Conservation (phyloP, 2,797 vertebrate species). For the Menidia menidia region DNA sequence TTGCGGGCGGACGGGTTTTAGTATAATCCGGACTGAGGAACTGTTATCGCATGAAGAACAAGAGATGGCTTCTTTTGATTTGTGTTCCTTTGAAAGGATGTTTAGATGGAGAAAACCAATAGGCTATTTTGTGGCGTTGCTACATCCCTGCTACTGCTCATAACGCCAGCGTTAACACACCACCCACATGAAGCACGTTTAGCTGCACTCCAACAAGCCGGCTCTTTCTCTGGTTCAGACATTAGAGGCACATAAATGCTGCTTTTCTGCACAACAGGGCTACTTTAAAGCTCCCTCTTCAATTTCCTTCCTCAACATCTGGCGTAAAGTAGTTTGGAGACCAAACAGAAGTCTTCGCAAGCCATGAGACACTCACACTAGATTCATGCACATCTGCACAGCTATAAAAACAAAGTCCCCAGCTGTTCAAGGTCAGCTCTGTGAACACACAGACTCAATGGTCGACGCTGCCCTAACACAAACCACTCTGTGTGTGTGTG, state of each 20-base stretch:
- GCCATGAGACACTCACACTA: conserved; percentile 20
- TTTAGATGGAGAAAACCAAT: not conserved
- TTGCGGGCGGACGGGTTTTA: conserved; percentile 19
- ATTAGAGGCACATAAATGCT: conserved; percentile 33
- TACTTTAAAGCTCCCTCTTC: conserved; percentile 48
- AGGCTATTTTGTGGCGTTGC: conserved; percentile 12
- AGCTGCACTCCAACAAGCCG: conserved; percentile 43
- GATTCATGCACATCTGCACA: conserved; percentile 28
- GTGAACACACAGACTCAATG: conserved; percentile 61
- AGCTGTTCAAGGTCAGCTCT: conserved; percentile 69
- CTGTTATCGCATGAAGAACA: conserved; percentile 14
- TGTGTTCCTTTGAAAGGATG: not conserved
- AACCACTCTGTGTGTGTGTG: conserved; percentile 15
- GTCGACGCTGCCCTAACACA: conserved; percentile 39
- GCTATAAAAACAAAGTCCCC: conserved; percentile 63
- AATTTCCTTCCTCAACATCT: conserved; percentile 71
- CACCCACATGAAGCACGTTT: conserved; percentile 43
- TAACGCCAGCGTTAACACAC: conserved; percentile 14
- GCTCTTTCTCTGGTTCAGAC: conserved; percentile 30
- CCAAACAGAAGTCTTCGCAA: conserved; percentile 53
- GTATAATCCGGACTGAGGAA: conserved; percentile 1
- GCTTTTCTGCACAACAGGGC: conserved; percentile 51
- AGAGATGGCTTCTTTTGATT: conserved; percentile 3
- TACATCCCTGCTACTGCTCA: conserved; percentile 13
- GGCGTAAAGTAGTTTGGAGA: conserved; percentile 40